Base-by-base conservation (phyloP, 2,797 vertebrate species). In the Clarias fuscus region DNA sequence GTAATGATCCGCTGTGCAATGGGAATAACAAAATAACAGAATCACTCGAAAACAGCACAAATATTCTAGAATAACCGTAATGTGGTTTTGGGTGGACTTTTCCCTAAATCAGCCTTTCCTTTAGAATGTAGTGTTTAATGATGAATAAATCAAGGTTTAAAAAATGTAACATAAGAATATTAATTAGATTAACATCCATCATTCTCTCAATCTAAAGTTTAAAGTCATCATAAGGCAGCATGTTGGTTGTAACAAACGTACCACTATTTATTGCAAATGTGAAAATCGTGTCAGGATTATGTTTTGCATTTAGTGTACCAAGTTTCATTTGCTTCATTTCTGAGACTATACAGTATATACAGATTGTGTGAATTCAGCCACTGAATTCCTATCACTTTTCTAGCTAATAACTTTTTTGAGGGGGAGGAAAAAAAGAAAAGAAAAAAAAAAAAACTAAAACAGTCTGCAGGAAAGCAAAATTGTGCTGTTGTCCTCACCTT, bases 401-500 rank as follows among this genome's bases (percentile, higher is more conserved):
- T 7, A 20, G 30, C 27, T n/a, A 27, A 67, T 30, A 30, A 30
- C 33, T 37, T 70, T 2, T 10, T 33, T 33, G 33, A 33, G 33
- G 33, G 33, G 2, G 33, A 2, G 2, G 2, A 33, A 33, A 33
- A 33, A 33, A 33, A 33, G 33, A 33, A 33, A 33, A 2, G 2
- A 33, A 62, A 62, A 61, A 61, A 64, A 65, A 27, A 65, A 27
- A 27, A 71, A 71, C 17, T 0, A 40, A 70, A 37, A 22, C 0
- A 3, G 22, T 48, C 10, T 76, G n/a, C 24, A 30, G 48, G 48
- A 11, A 76, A 76, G 14, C 10, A 0, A 14, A 58, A 27, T 13
- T 4, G 2, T 17, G 14, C 37, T 37, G 4, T 37, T 43, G 40
- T 30, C 40, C 77, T 80, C 89, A 99, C 98, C 96, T 91, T 93